A percentile compares a stretch with the other conserved stretches of the same genome.
Conservation (phyloP, 2,113 vertebrate species). For the Oncorhynchus clarkii region DNA sequence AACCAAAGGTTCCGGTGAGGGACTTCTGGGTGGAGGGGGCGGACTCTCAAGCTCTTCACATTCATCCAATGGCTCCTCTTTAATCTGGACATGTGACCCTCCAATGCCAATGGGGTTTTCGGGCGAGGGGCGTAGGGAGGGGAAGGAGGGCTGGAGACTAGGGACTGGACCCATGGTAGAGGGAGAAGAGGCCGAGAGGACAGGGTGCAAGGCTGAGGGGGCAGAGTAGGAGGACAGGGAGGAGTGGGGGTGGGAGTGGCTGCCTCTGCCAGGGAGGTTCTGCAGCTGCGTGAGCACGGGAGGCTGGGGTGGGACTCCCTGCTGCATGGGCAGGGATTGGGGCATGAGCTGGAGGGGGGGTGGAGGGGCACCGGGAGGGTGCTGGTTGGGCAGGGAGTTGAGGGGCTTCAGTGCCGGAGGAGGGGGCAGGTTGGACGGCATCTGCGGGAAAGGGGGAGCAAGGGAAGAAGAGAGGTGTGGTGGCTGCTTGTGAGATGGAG, state of each 20-base stretch:
- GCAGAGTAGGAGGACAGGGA: slow-evolving; percentile 72
- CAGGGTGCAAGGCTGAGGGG: slow-evolving; percentile 61
- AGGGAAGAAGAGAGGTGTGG: slow-evolving; percentile 82
- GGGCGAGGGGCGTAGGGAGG: slow-evolving; percentile 59
- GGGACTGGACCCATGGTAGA: slow-evolving; percentile 64
- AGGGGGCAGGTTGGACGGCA: slow-evolving; percentile 92
- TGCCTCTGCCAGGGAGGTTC: slow-evolving; percentile 74
- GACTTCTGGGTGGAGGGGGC: slow-evolving; percentile 85
- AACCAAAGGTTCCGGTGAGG: slow-evolving; percentile 90
- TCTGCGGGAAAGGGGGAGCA: slow-evolving; percentile 84
- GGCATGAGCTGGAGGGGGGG: slow-evolving; percentile 96
- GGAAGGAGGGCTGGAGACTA: slow-evolving; percentile 71
- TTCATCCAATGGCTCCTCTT: slow-evolving; percentile 93
- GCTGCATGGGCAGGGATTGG: slow-evolving; percentile 81
- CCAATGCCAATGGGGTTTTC: slow-evolving; percentile 52
- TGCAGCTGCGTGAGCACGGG: slow-evolving; percentile 88
- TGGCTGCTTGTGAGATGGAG: slow-evolving; percentile 88
- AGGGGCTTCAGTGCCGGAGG: slow-evolving; percentile 93
- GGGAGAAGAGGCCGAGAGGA: slow-evolving; percentile 60
- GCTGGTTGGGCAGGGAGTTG: slow-evolving; percentile 87
- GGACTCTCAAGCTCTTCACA: slow-evolving; percentile 83
- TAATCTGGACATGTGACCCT: slow-evolving; percentile 81
- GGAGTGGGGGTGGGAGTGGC: slow-evolving; percentile 69
- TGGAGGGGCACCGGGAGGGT: slow-evolving; percentile 88
- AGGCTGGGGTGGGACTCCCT: slow-evolving; percentile 77